phyloP scores from a whole-genome alignment of 2,888 invertebrate species.

The Myathropa florea region DNA sequence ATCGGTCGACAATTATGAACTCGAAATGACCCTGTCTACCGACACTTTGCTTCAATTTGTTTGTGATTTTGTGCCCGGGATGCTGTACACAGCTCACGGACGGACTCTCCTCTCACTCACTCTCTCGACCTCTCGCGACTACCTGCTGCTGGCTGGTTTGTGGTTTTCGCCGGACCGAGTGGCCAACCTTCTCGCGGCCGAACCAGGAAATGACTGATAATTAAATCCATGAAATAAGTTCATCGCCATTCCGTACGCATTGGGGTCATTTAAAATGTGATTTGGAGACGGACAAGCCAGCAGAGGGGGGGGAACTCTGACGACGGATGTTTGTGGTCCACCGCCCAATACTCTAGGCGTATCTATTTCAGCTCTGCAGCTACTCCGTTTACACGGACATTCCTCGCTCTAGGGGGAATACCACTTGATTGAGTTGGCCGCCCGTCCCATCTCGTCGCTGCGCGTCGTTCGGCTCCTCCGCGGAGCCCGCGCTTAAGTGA shows the following conservation, averaged over 20 bases:
- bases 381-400: slow-evolving; percentile 60
- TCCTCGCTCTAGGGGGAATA: slow-evolving; percentile 44
- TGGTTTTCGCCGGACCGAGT: slow-evolving; percentile 1
- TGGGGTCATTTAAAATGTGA: slow-evolving; percentile 69
- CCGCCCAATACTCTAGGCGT: slow-evolving; percentile 18
- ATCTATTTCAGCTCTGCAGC: slow-evolving; percentile 46
- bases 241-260: slow-evolving; percentile 68
- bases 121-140: background rate
- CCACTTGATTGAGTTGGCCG: slow-evolving; percentile 62
- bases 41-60: slow-evolving; percentile 49
- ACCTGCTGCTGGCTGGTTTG: slow-evolving; percentile 34
- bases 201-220: slow-evolving; percentile 80
- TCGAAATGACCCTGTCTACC: slow-evolving; percentile 46
- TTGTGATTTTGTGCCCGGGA: slow-evolving; percentile 7
- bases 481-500: slow-evolving; percentile 54
- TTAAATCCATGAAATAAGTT: slow-evolving; percentile 78
- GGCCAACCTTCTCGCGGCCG: slow-evolving; percentile 40
- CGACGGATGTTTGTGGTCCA: slow-evolving; percentile 65
- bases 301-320: slow-evolving; percentile 37
- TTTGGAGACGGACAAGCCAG: slow-evolving; percentile 58
- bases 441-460: background rate
- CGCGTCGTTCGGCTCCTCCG: slow-evolving; percentile 1
- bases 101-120: background rate
- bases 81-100: slow-evolving; percentile 23
- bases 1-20: slow-evolving; percentile 51